Evolutionary conservation across 2,797 vertebrate species (phyloP).

Genomic region (Rhyacichthys aspro): DNA sequence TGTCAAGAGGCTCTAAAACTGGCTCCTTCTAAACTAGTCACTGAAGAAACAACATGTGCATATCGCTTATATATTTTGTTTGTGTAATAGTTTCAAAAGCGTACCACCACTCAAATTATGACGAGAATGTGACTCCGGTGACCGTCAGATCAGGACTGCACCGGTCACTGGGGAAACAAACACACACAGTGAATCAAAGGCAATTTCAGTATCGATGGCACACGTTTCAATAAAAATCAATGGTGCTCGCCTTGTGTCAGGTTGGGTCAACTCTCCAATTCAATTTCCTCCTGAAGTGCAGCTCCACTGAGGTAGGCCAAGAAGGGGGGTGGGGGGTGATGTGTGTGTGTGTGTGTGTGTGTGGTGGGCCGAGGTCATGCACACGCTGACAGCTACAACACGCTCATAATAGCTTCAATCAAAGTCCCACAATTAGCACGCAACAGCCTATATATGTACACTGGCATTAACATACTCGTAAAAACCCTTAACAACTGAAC

Average conservation of each 20-base stretch:
- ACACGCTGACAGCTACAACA: slow-evolving; percentile 9
- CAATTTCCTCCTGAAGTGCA: slow-evolving; percentile 75
- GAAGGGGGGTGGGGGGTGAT: slow-evolving; percentile 3
- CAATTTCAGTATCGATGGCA: slow-evolving; percentile 78
- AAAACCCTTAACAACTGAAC: background rate
- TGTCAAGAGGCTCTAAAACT: too few relatives aligned
- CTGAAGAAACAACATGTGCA: too few relatives aligned
- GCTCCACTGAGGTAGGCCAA: slow-evolving; percentile 22
- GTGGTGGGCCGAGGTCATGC: slow-evolving; percentile 18
- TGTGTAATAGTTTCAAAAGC: too few relatives aligned
- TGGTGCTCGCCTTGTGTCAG: slow-evolving; percentile 75
- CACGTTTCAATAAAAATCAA: slow-evolving; percentile 80
- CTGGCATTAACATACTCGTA: background rate
- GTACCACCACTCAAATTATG: slow-evolving; percentile 1
- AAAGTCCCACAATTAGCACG: slow-evolving; percentile 9
- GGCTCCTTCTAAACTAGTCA: too few relatives aligned
- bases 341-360: background rate
- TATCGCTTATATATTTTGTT: too few relatives aligned
- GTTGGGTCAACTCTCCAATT: slow-evolving; percentile 76
- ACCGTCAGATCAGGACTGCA: slow-evolving; percentile 19
- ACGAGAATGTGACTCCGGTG: slow-evolving; percentile 21
- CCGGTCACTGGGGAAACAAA: slow-evolving; percentile 37
- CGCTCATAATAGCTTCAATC: slow-evolving; percentile 4
- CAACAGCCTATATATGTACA: background rate
- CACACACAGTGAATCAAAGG: slow-evolving; percentile 65